Evolutionary conservation across 2,888 invertebrate species (phyloP).

Genomic region (Euclidia mi): DNA sequence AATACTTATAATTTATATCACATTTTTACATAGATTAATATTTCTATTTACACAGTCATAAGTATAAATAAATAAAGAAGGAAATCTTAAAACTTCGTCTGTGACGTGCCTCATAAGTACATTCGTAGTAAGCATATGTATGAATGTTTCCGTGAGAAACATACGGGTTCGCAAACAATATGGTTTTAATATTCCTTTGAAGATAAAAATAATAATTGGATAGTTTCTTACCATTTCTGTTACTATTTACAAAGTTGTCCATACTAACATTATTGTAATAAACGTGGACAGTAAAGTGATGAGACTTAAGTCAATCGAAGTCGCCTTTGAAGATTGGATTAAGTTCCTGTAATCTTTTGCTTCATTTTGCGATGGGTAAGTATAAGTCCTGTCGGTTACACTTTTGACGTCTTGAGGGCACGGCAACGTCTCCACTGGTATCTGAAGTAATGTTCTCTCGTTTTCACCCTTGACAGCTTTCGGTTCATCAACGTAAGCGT

Average conservation of each 20-base stretch:
- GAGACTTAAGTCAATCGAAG: conserved; percentile 51
- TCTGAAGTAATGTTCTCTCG: conserved; percentile 86
- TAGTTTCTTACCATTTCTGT: conserved; percentile 9
- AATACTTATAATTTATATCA: conserved; percentile 64
- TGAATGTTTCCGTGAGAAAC: conserved; percentile 43
- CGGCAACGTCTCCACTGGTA: conserved; percentile 89
- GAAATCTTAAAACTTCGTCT: conserved; percentile 24
- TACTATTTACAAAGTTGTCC: conserved; percentile 60
- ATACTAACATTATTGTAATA: conserved; percentile 63
- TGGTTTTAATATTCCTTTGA: conserved; percentile 48
- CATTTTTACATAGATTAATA: conserved; percentile 64
- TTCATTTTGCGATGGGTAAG: conserved; percentile 90
- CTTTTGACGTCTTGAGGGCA: conserved; percentile 91
- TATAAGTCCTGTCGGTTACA: conserved; percentile 89
- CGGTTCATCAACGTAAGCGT: conserved; percentile 79
- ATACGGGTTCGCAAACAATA: conserved; percentile 46
- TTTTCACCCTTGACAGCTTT: conserved; percentile 78
- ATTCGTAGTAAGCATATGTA: conserved; percentile 39
- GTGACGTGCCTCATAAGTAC: conserved; percentile 49
- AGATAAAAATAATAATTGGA: conserved; percentile 41
- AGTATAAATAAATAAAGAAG: conserved; percentile 38
- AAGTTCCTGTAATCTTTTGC: conserved; percentile 87
- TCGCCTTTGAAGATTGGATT: conserved; percentile 71
- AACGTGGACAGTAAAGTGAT: conserved; percentile 58
- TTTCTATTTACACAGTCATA: conserved; percentile 58